phyloP scores from a whole-genome alignment of 2,113 vertebrate species.

The Okapia johnstoni region DNA sequence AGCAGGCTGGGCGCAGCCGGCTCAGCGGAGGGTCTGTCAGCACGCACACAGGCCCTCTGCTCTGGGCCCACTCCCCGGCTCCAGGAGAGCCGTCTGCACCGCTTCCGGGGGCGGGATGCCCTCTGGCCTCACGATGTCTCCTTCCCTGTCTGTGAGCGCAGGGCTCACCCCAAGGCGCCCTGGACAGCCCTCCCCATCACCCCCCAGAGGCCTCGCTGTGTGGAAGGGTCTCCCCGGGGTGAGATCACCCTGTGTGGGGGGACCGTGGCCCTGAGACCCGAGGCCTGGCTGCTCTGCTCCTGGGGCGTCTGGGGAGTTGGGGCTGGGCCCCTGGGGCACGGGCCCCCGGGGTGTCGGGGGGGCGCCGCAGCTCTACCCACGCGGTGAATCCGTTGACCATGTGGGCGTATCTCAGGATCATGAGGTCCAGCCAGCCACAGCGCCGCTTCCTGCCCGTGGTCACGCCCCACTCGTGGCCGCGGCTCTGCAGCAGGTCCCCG shows the following conservation, averaged over 20 bases:
- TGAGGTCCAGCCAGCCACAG: conserved; percentile 97
- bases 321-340: accelerated
- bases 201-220: accelerated
- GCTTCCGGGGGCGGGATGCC: neutral
- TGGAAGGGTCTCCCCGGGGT: neutral
- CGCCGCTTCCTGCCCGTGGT: conserved; percentile 96
- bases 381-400: conserved; percentile 99
- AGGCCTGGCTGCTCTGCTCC: neutral
- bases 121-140: neutral
- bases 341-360: accelerated
- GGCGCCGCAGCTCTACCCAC: conserved; percentile 81
- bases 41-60: neutral
- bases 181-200: accelerated
- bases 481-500: conserved; percentile 93
- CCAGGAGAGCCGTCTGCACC: neutral
- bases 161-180: accelerated
- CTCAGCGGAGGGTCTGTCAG: neutral
- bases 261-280: neutral
- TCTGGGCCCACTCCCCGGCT: accelerated
- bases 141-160: neutral
- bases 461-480: conserved; percentile 96
- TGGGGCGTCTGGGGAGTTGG: accelerated
- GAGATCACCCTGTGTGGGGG: neutral
- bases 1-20: neutral
- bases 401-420: conserved; percentile 95